Evolutionary conservation across 1,140 invertebrate species (phyloP).

Genomic region (Achroia grisella): DNA sequence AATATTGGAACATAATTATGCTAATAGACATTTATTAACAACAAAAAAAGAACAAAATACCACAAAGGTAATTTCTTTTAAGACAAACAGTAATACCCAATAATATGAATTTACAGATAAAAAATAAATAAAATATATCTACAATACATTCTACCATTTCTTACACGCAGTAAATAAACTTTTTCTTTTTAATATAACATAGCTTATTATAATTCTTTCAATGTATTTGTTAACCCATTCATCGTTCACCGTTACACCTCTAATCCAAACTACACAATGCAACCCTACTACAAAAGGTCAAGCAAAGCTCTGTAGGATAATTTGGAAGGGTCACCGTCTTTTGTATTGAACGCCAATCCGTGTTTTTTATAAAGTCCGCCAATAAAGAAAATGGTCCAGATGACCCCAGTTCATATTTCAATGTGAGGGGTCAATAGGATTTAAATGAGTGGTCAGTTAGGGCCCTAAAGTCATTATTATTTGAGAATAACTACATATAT

Average conservation of each 20-base stretch:
- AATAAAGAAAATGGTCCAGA: conserved; percentile 44
- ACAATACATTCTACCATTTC: no score
- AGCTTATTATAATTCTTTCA: conserved; percentile 16
- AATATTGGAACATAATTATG: no score
- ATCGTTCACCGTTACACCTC: conserved; percentile 39
- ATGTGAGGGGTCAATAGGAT: conserved; percentile 37
- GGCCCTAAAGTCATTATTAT: not conserved
- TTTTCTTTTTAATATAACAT: conserved; percentile 1
- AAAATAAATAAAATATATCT: no score
- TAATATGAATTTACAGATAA: no score
- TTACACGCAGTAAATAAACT: no score
- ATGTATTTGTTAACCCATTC: conserved; percentile 5
- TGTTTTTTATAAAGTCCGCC: conserved; percentile 37
- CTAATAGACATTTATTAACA: no score
- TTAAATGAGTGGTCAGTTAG: conserved; percentile 32
- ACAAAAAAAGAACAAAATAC: no score
- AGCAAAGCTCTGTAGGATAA: conserved; percentile 20
- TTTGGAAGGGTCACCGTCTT: conserved; percentile 29
- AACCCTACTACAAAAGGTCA: conserved; percentile 25
- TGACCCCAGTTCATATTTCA: conserved; percentile 50
- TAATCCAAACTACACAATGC: conserved; percentile 19
- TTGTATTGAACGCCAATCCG: conserved; percentile 47
- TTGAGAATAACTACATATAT: not conserved
- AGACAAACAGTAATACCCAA: no score
- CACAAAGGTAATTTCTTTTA: no score